Base-by-base conservation (phyloP, 2,888 invertebrate species). In the Tholera decimalis region DNA sequence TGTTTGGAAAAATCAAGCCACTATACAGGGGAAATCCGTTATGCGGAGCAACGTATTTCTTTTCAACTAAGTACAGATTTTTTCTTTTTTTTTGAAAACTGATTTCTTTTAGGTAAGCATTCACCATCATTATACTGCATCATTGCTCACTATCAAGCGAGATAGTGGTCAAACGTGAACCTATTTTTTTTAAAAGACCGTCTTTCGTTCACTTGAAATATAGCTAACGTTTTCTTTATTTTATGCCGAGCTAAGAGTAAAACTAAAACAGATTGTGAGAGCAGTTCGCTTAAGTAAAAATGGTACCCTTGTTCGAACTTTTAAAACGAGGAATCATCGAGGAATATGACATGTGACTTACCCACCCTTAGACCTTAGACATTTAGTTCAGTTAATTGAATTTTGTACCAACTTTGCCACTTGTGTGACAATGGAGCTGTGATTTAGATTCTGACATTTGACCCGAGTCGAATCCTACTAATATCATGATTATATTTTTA, bases 381-480 rank as follows among this genome's bases (percentile, higher is more conserved):
- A n/a, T n/a, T n/a, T 55, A 44, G 43, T 30, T n/a, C 56, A 37
- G 28, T 44, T 56, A 37, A 15, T 30, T 56, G 43, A 44, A 69
- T 15, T 44, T 24, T 44, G 18, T 8, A 26, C 33, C 22, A 33
- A 22, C 26, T 43, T 22, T 44, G 11, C 7, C 4, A 3, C 2
- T 6, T 9, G 6, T 43, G 26, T 28, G 18, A 43, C 68, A 68
- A 44, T 20, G 9, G 9, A 24, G 22, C 9, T 24, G 3, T 24
- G 15, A 39, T 64, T 64, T 13, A 37, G 28, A 15, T 59, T 59
- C 22, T 33, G 55, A 22, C 9, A 20, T 55, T 68, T n/a, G n/a
- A 28, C 15, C 18, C 6, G 22, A 67, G 6, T 51, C n/a, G n/a
- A 43, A 43, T 50, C 1, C 9, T 51, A 13, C 11, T 28, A 18